These are phyloP conservation scores for Laticauda colubrina DNA, from an alignment of 2,113 vertebrate species.

Conservation along the genomic window DNA sequence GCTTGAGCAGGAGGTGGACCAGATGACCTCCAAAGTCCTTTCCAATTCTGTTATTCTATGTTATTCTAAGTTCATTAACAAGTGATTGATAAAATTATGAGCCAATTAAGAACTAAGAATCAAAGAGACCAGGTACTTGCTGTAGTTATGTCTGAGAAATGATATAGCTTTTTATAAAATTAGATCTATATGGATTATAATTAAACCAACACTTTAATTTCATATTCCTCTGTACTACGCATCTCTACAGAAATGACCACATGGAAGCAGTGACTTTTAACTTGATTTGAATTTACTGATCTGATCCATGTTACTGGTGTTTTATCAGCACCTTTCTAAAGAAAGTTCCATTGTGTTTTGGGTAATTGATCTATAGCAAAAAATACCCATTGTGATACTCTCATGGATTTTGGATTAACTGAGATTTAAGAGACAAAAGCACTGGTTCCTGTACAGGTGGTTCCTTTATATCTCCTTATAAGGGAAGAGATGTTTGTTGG, in stretches of 20 bases:
- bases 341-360: neutral
- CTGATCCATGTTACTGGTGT: neutral
- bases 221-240: too few species aligned
- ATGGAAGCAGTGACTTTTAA: neutral
- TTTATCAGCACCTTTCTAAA: neutral
- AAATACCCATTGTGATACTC: neutral
- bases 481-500: neutral
- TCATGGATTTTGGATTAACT: neutral
- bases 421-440: neutral
- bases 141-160: neutral
- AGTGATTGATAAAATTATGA: neutral
- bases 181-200: neutral
- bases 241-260: neutral
- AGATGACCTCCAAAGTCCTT: too few species aligned
- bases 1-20: too few species aligned
- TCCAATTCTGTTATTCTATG: too few species aligned
- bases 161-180: neutral
- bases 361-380: neutral
- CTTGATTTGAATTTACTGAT: neutral
- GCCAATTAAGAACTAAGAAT: neutral
- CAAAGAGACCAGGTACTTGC: neutral
- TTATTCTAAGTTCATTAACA: neutral
- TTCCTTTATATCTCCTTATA: neutral
- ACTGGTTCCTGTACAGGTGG: neutral
- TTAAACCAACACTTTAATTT: neutral